A percentile compares a stretch with the other conserved stretches of the same genome.
Evolutionary conservation across 64 coral and sea anemone genomes (phyloP).

Genomic region (Hydrozoanthus tunicans): DNA sequence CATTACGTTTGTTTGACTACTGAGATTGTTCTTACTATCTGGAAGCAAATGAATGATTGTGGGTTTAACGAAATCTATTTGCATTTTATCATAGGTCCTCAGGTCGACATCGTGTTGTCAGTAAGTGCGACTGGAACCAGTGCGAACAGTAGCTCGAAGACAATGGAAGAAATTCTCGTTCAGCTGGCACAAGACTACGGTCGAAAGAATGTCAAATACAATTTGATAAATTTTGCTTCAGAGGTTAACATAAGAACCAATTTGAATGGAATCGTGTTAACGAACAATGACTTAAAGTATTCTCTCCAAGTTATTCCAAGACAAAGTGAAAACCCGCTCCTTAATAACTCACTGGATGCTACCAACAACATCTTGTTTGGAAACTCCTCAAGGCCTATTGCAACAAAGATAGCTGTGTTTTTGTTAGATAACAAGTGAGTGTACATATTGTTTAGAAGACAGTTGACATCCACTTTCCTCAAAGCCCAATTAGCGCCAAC

Average conservation of each 20-base stretch:
- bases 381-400: not conserved
- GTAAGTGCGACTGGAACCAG: slow-evolving; percentile 33
- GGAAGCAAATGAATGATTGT: not conserved
- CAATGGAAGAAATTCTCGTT: slow-evolving; percentile 11
- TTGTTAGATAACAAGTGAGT: slow-evolving; percentile 32
- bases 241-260: not conserved
- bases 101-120: not conserved
- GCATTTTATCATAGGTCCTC: slow-evolving; percentile 2
- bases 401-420: slow-evolving; percentile 5
- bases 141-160: not conserved
- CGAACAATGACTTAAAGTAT: not conserved
- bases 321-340: not conserved
- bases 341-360: not conserved
- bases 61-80: not conserved
- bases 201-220: not conserved
- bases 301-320: not conserved
- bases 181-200: not conserved
- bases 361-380: slow-evolving; percentile 4
- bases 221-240: not conserved
- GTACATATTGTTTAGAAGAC: not conserved
- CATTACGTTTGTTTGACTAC: no score
- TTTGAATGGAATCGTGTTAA: not conserved
- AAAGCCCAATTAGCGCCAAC: no score
- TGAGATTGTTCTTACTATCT: not conserved
- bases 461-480: no score